Percentiles rank a stretch among this genome's conserved stretches.
phyloP scores from a whole-genome alignment of 2,888 invertebrate species.

The Orthosia cruda region DNA sequence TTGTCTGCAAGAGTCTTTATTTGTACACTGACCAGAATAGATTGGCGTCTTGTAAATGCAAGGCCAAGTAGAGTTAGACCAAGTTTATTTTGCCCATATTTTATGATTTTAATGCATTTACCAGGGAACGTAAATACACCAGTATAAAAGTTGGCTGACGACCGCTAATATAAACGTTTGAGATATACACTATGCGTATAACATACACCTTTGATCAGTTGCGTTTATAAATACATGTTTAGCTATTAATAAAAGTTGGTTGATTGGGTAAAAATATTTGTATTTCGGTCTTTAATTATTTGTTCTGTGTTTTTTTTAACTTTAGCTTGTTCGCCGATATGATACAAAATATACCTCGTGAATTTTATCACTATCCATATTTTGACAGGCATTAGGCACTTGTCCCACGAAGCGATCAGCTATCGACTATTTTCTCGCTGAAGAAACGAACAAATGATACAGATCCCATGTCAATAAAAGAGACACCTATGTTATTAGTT shows the following conservation, averaged over 20 bases:
- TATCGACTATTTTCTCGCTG: too few species aligned
- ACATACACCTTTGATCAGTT: constrained; percentile 37
- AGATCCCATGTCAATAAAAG: too few species aligned
- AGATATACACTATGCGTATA: constrained; percentile 9
- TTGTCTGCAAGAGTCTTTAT: not conserved
- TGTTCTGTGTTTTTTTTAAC: not conserved
- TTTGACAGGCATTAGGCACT: too few species aligned
- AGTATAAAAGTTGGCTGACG: constrained; percentile 43
- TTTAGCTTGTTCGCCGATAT: too few species aligned
- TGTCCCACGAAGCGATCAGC: too few species aligned
- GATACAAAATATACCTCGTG: not conserved
- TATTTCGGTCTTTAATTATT: not conserved
- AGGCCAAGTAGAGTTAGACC: constrained; percentile 26
- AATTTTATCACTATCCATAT: too few species aligned
- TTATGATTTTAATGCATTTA: constrained; percentile 43
- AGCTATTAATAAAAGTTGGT: not conserved
- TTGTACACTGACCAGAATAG: constrained; percentile 16
- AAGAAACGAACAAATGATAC: too few species aligned
- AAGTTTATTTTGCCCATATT: constrained; percentile 29
- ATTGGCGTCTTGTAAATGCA: constrained; percentile 14
- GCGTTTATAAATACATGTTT: constrained; percentile 21
- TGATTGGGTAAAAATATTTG: constrained; percentile 20
- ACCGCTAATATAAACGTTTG: constrained; percentile 32
- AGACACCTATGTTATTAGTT: too few species aligned
- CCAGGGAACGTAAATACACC: constrained; percentile 19